Evolutionary conservation across 2,113 vertebrate genomes (phyloP).

Genomic region (Kobus ellipsiprymnus): DNA sequence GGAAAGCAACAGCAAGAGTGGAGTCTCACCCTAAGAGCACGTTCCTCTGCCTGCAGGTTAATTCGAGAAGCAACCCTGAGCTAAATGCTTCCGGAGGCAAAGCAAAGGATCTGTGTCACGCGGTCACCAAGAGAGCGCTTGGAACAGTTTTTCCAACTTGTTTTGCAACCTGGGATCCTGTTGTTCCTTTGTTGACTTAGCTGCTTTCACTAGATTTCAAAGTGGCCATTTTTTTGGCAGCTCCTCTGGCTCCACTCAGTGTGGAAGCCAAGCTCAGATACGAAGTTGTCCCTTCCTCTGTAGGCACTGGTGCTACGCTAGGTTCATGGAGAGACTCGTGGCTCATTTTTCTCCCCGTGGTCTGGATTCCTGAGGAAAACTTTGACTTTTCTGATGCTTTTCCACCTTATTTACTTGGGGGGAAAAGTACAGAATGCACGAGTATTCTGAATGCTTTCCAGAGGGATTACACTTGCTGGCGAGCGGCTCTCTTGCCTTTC

Average conservation of each 20-base stretch:
- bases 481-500: fast-evolving
- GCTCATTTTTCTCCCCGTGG: background rate
- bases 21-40: background rate
- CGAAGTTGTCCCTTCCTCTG: background rate
- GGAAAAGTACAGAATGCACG: background rate
- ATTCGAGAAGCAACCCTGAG: background rate
- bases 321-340: background rate
- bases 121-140: background rate
- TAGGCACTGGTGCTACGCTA: fast-evolving
- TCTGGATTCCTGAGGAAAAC: background rate
- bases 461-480: background rate
- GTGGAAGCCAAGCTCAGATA: background rate
- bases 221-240: background rate
- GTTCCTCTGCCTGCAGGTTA: background rate
- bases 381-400: background rate
- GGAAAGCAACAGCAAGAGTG: background rate
- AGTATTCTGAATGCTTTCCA: background rate
- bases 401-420: background rate
- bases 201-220: background rate
- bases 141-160: background rate
- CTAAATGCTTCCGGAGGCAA: background rate
- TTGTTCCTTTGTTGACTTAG: background rate
- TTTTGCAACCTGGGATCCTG: background rate
- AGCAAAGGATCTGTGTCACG: background rate
- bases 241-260: fast-evolving